These are phyloP conservation scores for Nasonia oneida DNA, from an alignment of 2,888 invertebrate species.

Conservation along the genomic window DNA sequence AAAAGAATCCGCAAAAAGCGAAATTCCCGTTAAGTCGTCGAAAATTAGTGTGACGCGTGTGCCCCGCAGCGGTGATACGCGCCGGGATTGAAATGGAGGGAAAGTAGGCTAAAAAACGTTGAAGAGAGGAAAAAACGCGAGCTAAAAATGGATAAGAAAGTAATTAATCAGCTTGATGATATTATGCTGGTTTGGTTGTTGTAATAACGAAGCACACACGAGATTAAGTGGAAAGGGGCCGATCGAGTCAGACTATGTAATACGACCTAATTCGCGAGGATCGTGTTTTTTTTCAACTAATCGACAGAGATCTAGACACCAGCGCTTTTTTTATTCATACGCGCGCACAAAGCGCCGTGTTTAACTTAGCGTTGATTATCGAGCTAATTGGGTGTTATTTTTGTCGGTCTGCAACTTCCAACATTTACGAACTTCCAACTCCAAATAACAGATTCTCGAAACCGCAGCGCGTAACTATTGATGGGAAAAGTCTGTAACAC, in stretches of 20 bases:
- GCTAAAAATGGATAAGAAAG: not conserved
- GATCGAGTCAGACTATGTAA: not conserved
- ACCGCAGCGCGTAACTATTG: too few species aligned
- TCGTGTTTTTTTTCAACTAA: not conserved
- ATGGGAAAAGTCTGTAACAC: too few species aligned
- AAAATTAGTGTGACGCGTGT: not conserved
- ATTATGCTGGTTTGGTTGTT: not conserved
- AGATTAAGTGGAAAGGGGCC: too few species aligned
- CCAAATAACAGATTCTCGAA: too few species aligned
- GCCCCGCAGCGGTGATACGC: not conserved
- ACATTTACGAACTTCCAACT: too few species aligned
- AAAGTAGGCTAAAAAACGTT: not conserved
- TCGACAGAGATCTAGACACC: not conserved
- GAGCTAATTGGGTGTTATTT: not conserved
- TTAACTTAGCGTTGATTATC: not conserved
- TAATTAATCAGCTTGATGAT: not conserved
- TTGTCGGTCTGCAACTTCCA: too few species aligned
- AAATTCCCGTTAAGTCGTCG: constrained; percentile 4
- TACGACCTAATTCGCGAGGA: not conserved
- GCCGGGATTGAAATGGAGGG: not conserved
- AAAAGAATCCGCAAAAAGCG: not conserved
- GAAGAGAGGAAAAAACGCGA: not conserved
- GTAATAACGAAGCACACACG: too few species aligned
- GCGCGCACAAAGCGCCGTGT: not conserved
- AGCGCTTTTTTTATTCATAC: not conserved